Base-by-base conservation (phyloP, 1,140 invertebrate genomes). In the Steinernema khuongi region DNA sequence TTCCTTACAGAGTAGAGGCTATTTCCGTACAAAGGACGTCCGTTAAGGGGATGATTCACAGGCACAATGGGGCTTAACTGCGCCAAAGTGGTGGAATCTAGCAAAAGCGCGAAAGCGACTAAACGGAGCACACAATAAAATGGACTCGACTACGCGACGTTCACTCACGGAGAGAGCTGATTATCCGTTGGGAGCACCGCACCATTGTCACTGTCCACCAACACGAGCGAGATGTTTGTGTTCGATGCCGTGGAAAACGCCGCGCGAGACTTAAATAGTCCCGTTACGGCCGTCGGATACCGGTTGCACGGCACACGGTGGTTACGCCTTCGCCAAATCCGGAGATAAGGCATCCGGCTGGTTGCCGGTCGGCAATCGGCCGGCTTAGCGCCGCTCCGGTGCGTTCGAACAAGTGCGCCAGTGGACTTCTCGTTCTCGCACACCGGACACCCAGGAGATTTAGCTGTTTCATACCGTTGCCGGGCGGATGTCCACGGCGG, bases 291-390 rank as follows among this genome's bases (percentile, higher is more conserved):
- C 14, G 22, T 22, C 22, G 11, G 26, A 60, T 60, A 60, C 50
- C 50, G 50, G 50, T 60, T 60, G 50, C 14, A n/a, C 50, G 14
- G 50, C 14, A 60, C 4, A 60, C 22, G 50, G 50, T 22, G 50
- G 50, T 60, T 60, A 60, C 50, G 50, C 50, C 50, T 60, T 60
- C 50, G 50, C 26, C 50, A 60, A 60, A 60, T 60, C 50, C 50
- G 50, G 26, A 60, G 50, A 60, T 60, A 60, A 60, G 50, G 50
- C 50, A 60, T 60, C 50, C 50, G 50, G 50, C 50, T 22, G 50
- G 50, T 60, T 60, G 50, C 26, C 22, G 50, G n/a, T 41, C 36
- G 50, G 50, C 50, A 60, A 60, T 60, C 50, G 50, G 50, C 50
- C 7, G 50, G 50, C 50, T 60, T 60, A 60, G 50, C 50, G 50